Conservation (phyloP, 2,797 vertebrate genomes). For the Oophaga sylvatica region DNA sequence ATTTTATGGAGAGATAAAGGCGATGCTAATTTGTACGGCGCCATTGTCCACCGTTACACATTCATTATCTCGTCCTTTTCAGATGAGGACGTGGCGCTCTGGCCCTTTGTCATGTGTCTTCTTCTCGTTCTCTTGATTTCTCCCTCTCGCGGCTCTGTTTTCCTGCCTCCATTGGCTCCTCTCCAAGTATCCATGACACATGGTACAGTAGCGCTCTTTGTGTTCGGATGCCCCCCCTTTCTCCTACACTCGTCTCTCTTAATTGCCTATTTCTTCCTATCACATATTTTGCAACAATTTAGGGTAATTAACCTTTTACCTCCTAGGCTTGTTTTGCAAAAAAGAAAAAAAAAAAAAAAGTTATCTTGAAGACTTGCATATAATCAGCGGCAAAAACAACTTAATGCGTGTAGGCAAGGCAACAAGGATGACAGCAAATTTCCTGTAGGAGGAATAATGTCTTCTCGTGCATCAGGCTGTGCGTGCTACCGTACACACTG, state of each 20-base stretch:
- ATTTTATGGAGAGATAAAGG: conserved; percentile 63
- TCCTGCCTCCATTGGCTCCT: conserved; percentile 40
- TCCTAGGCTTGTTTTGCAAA: conserved; percentile 56
- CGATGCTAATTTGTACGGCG: conserved; percentile 61
- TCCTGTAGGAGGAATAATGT: conserved; percentile 64
- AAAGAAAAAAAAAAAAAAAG: conserved; percentile 31
- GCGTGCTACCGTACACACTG: conserved; percentile 61
- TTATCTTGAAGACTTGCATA: conserved; percentile 58
- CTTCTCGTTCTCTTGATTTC: conserved; percentile 50
- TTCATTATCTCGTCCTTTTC: conserved; percentile 54
- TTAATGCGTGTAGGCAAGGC: conserved; percentile 65
- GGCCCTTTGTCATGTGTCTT: conserved; percentile 54
- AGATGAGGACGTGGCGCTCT: conserved; percentile 1
- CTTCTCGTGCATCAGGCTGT: conserved; percentile 55
- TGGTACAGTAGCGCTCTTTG: conserved; percentile 30
- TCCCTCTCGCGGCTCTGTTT: conserved; percentile 29
- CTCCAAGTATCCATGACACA: conserved; percentile 49
- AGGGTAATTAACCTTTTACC: conserved; percentile 57
- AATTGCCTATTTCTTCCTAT: conserved; percentile 50
- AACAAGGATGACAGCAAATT: conserved; percentile 64
- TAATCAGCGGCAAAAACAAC: conserved; percentile 64
- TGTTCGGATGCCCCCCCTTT: conserved; percentile 1
- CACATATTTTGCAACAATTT: conserved; percentile 53
- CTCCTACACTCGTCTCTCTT: conserved; percentile 42
- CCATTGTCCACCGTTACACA: conserved; percentile 54